Evolutionary conservation across 2,797 vertebrate genomes (phyloP).

Genomic region (Pipistrellus pygmaeus): DNA sequence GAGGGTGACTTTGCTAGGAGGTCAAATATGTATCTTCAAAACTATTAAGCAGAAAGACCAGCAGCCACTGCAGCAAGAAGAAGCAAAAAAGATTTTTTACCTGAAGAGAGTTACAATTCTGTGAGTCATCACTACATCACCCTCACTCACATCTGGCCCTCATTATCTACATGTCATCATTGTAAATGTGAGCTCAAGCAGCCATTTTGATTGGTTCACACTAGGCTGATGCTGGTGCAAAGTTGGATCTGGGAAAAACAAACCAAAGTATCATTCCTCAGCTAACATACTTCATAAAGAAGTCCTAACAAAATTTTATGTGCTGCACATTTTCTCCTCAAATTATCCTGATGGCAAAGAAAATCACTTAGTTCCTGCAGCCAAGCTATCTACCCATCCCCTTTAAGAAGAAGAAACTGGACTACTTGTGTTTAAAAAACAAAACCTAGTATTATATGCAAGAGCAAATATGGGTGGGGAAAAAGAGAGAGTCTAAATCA

Average conservation of each 20-base stretch:
- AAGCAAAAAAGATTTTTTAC: not conserved
- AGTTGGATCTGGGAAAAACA: not conserved
- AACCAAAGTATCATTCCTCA: not conserved
- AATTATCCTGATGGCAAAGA: not conserved
- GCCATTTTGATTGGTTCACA: not conserved
- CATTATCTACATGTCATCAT: not conserved
- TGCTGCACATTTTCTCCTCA: conserved; percentile 3
- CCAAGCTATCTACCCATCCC: not conserved
- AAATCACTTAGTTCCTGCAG: not conserved
- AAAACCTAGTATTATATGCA: not conserved
- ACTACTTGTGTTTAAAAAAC: not conserved
- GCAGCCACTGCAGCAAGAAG: not conserved
- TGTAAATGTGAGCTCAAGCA: not conserved
- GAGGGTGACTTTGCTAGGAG: not conserved
- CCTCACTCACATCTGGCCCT: not conserved
- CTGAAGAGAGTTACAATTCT: not conserved
- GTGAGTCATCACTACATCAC: not conserved
- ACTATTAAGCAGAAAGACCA: not conserved
- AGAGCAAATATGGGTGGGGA: not conserved
- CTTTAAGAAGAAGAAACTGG: not conserved
- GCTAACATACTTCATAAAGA: not conserved
- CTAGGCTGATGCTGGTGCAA: not conserved
- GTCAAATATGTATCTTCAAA: not conserved
- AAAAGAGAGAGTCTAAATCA: not conserved
- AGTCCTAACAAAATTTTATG: not conserved